Conservation (phyloP, 2,113 vertebrate genomes). For the Campylorhamphus procurvoides region DNA sequence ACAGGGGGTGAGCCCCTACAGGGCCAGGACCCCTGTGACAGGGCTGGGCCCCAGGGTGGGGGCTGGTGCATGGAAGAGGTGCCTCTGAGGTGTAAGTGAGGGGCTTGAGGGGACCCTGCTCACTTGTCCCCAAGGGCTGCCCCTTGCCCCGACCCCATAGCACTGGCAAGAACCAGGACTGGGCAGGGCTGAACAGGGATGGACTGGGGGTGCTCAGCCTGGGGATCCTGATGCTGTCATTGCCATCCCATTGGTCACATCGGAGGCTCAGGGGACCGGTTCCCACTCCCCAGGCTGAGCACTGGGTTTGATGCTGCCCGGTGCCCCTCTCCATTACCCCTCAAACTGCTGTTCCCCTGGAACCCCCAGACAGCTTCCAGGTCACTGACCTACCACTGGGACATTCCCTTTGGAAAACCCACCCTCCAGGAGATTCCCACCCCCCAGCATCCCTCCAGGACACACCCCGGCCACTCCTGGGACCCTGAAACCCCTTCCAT, state of each 20-base stretch:
- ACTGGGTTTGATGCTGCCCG: fast-evolving
- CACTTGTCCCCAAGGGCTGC: not conserved
- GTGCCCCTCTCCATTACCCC: fast-evolving
- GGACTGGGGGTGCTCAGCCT: fast-evolving
- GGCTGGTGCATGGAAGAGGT: not conserved
- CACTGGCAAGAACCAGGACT: not conserved
- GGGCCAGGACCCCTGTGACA: fast-evolving
- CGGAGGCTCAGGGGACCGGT: fast-evolving
- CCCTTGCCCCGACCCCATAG: fast-evolving
- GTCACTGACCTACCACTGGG: too few species aligned
- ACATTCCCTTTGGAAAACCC: not conserved
- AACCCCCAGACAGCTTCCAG: too few species aligned
- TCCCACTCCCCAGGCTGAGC: not conserved
- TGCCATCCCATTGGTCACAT: fast-evolving
- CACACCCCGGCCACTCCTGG: not conserved
- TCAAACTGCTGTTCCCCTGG: not conserved
- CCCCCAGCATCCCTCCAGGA: not conserved
- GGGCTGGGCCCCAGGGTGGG: not conserved
- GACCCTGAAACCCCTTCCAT: too few species aligned
- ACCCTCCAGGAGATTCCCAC: not conserved
- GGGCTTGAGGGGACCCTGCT: not conserved
- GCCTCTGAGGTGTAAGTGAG: fast-evolving
- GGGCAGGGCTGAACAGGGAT: not conserved
- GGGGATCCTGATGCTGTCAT: not conserved
- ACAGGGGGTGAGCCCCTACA: not conserved